phyloP scores from a whole-genome alignment of 2,113 vertebrate genomes.

The Anarhynchus alexandrinus region DNA sequence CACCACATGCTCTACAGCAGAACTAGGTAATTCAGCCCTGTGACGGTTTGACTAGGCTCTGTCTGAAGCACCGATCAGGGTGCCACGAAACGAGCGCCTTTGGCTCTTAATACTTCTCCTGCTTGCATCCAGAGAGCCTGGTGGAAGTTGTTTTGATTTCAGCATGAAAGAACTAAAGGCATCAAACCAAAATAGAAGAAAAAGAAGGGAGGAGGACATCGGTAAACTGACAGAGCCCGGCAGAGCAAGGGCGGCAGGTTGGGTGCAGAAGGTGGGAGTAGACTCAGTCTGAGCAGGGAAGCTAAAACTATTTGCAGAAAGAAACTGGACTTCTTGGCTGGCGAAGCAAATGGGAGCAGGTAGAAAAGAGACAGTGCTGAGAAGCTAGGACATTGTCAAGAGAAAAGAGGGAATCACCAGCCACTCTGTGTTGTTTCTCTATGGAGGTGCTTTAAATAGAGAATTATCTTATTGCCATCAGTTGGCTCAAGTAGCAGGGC shows the following conservation, averaged over 20 bases:
- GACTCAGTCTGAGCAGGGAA: background rate
- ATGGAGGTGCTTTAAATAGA: background rate
- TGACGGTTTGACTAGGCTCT: background rate
- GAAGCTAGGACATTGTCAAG: background rate
- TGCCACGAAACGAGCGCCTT: accelerated
- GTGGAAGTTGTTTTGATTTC: background rate
- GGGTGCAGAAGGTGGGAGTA: background rate
- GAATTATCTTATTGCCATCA: background rate
- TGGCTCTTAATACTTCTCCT: background rate
- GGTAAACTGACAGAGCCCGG: background rate
- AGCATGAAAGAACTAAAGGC: background rate
- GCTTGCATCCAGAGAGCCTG: background rate
- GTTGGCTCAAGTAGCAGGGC: background rate
- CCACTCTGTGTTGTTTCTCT: background rate
- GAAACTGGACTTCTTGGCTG: background rate
- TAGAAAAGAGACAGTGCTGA: background rate
- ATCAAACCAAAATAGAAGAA: background rate
- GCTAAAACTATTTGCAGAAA: background rate
- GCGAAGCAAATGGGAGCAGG: background rate
- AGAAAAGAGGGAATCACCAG: background rate
- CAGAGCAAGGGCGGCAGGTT: background rate
- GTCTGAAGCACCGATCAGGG: accelerated
- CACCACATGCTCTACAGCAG: background rate
- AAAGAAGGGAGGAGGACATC: background rate
- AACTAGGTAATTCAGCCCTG: background rate